Base-by-base conservation (phyloP, 2,113 vertebrate genomes). In the Thalassarche chlororhynchos region DNA sequence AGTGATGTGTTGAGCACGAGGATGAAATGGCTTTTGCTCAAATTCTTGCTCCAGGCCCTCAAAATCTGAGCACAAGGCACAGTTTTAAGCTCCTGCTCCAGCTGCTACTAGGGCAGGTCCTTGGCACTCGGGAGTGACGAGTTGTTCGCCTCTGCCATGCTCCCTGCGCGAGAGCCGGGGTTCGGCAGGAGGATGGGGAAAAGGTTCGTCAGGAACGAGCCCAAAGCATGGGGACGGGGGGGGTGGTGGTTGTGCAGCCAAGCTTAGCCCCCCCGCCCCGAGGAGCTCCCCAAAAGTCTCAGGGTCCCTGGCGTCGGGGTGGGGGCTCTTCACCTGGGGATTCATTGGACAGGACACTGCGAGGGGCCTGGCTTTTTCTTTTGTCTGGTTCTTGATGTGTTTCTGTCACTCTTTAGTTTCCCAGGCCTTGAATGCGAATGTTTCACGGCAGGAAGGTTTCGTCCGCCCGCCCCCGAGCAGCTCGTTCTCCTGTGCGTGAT, bases 221-320 rank as follows among this genome's bases (percentile, higher is more conserved):
- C 52, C 0, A 0, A 40, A 61, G n/a, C 5, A 2, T 0, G 3
- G 55, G 17, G 65, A 46, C 0, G 4, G 20, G 70, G 28, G 13
- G 38, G 38, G 38, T n/a, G 38, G 6, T 25, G 51, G 10, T 6
- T 34, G 64, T 68, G 44, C 70, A 54, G 60, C 70, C 4, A 8
- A 58, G 65, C 64, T 88, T 47, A 54, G 79, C 15, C 7, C 28
- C 19, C 36, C 6, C 2, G 38, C 28, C 64, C 54, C 2, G 0
- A 61, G 38, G 19, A 76, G 72, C 66, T 86, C 80, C 51, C 17
- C 38, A 17, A 7, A 38, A 26, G 46, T 3, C 24, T 66, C 17
- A n/a, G 83, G 11, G 38, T 62, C 23, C 34, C 51, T 0, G 0
- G 7, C 2, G 2, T 5, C 5, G 9, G 44, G 20, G 26, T 17